phyloP scores from a whole-genome alignment of 2,888 invertebrate species.

The Dicycla oo region DNA sequence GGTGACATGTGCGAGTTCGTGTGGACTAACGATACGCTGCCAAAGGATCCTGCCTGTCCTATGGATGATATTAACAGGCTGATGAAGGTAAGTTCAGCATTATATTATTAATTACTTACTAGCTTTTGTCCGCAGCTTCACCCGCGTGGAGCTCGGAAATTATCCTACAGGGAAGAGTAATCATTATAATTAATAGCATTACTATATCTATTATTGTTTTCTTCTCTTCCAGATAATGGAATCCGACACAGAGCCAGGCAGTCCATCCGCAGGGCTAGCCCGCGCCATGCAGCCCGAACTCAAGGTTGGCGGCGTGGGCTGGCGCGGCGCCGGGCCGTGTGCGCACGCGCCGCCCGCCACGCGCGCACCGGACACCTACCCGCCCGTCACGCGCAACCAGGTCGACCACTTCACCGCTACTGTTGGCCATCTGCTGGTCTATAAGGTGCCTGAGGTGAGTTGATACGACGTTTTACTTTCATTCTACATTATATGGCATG shows the following conservation, averaged over 20 bases:
- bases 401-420: slow-evolving; percentile 96
- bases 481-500: background rate
- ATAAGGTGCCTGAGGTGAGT: slow-evolving; percentile 94
- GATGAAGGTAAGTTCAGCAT: slow-evolving; percentile 84
- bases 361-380: slow-evolving; percentile 91
- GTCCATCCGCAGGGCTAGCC: slow-evolving; percentile 91
- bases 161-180: too few species aligned
- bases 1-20: slow-evolving; percentile 92
- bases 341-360: slow-evolving; percentile 90
- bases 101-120: too few species aligned
- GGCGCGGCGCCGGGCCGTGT: slow-evolving; percentile 93
- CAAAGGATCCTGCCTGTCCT: slow-evolving; percentile 94
- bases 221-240: slow-evolving; percentile 80
- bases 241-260: slow-evolving; percentile 87
- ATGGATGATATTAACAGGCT: slow-evolving; percentile 93
- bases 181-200: too few species aligned
- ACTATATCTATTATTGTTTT: too few species aligned
- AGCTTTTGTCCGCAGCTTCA: too few species aligned
- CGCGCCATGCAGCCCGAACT: slow-evolving; percentile 92
- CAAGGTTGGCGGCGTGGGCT: slow-evolving; percentile 91
- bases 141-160: too few species aligned
- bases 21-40: slow-evolving; percentile 96
- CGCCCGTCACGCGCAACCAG: slow-evolving; percentile 95
- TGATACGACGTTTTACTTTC: accelerated
- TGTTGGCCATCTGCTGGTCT: slow-evolving; percentile 95